These are phyloP conservation scores for Ochotona princeps DNA, from an alignment of 2,113 vertebrate genomes.

Conservation along the genomic window DNA sequence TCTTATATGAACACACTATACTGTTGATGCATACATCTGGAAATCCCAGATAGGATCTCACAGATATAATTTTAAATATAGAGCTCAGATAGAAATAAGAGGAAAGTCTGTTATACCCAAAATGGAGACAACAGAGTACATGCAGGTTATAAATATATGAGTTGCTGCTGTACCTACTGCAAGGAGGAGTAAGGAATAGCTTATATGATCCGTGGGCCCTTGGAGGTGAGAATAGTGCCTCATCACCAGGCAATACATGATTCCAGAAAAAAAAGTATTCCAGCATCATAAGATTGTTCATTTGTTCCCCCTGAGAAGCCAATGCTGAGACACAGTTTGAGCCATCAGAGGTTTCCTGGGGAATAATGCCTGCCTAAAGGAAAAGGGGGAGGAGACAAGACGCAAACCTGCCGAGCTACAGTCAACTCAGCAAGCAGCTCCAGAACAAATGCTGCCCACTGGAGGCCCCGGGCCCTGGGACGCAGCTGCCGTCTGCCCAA, in stretches of 20 bases:
- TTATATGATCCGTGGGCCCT: neutral
- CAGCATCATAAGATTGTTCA: neutral
- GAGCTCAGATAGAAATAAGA: neutral
- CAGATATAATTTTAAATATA: constrained; percentile 8
- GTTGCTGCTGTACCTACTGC: no score
- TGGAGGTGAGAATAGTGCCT: neutral
- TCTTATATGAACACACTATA: neutral
- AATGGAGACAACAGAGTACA: neutral
- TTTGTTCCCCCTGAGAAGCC: neutral
- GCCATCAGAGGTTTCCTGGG: neutral
- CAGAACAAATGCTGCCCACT: neutral
- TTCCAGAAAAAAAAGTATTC: neutral
- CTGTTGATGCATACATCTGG: neutral
- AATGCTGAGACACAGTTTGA: neutral
- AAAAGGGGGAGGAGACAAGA: neutral
- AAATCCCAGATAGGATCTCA: neutral
- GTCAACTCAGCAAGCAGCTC: neutral
- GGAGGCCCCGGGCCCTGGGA: neutral
- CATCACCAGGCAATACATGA: neutral
- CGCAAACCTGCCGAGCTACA: neutral
- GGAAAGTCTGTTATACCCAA: neutral
- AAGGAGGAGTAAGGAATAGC: neutral
- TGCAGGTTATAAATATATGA: neutral
- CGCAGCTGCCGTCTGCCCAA: neutral
- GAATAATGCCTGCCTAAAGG: neutral